Percentiles rank a stretch among this genome's conserved stretches.
These are phyloP conservation scores for Chaetodon trifasciatus DNA, from an alignment of 2,797 vertebrate genomes.

Conservation along the genomic window DNA sequence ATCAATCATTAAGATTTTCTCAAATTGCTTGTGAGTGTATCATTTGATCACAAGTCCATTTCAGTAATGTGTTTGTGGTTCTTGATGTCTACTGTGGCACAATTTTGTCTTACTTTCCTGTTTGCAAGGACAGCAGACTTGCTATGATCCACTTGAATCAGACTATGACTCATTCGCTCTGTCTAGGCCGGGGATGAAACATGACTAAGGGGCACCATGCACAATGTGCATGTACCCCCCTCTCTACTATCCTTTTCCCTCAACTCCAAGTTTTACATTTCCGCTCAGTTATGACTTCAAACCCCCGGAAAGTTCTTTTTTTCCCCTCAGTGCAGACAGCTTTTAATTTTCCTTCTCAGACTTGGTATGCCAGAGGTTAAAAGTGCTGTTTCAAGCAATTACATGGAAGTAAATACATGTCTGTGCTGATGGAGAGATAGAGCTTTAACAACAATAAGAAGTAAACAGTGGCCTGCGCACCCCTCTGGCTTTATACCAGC, in stretches of 20 bases:
- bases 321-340: conserved; percentile 36
- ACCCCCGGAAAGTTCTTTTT: conserved; percentile 27
- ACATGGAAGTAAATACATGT: conserved; percentile 33
- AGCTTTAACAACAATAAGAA: conserved; percentile 51
- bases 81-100: not conserved
- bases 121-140: conserved; percentile 38
- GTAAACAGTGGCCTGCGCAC: conserved; percentile 40
- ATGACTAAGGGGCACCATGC: conserved; percentile 26
- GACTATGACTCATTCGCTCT: conserved; percentile 54
- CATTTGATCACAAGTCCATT: conserved; percentile 10
- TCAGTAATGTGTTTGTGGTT: conserved; percentile 7
- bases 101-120: conserved; percentile 22
- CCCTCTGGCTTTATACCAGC: conserved; percentile 25
- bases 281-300: conserved; percentile 51
- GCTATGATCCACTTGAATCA: conserved; percentile 29
- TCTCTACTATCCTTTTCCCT: not conserved
- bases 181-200: conserved; percentile 44
- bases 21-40: not conserved
- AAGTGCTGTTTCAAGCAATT: conserved; percentile 41
- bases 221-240: not conserved
- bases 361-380: conserved; percentile 54
- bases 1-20: not conserved
- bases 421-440: conserved; percentile 35
- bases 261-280: conserved; percentile 27
- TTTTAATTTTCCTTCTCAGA: conserved; percentile 66